Conservation (phyloP, 2,797 vertebrate species). For the Lacerta viridis region DNA sequence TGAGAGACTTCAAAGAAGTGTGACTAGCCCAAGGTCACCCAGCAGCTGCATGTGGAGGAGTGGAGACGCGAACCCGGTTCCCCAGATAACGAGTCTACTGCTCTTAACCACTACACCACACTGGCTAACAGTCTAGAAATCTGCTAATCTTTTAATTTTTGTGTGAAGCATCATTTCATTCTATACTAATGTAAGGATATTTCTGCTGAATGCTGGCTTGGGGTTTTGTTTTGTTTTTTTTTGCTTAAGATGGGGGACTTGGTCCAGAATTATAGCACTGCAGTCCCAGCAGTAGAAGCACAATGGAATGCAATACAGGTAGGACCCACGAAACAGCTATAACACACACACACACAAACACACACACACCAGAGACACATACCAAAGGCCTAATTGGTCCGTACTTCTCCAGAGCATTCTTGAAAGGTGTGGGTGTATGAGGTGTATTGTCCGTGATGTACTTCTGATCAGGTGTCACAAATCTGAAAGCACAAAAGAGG, state of each 20-base stretch:
- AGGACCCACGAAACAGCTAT: background rate
- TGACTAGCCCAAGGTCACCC: no score
- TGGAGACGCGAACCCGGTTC: no score
- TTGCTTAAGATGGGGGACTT: background rate
- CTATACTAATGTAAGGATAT: background rate
- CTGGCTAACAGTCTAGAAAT: background rate
- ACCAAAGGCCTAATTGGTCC: slow-evolving; percentile 93
- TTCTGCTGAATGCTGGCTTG: background rate
- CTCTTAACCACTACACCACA: no score
- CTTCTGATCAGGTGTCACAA: slow-evolving; percentile 95
- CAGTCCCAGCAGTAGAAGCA: background rate
- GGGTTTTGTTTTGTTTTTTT: background rate
- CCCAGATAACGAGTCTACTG: no score
- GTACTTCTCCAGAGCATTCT: slow-evolving; percentile 97
- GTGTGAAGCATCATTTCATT: background rate
- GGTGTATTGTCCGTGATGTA: slow-evolving; percentile 89
- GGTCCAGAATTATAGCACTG: background rate
- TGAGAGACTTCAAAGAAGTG: no score
- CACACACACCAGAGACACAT: slow-evolving; percentile 46
- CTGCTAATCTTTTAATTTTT: background rate
- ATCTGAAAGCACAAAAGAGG: slow-evolving; percentile 78
- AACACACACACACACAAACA: no score
- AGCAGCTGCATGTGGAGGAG: no score
- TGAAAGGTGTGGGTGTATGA: slow-evolving; percentile 95
- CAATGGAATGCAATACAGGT: background rate